phyloP scores from a whole-genome alignment of 2,888 invertebrate genomes.

The Leucoptera coffeella region DNA sequence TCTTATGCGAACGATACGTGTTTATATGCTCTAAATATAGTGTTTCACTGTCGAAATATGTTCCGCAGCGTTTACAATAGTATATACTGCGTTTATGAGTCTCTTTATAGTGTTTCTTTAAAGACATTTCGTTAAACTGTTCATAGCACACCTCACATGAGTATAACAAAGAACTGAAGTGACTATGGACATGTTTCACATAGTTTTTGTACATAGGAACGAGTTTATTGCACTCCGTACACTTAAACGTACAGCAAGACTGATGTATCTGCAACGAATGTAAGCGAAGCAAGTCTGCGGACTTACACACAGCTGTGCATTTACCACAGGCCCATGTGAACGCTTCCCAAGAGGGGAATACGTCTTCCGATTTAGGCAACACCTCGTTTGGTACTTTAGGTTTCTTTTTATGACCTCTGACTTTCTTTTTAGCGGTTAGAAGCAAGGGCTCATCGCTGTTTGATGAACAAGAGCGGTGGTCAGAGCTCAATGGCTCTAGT shows the following conservation, averaged over 20 bases:
- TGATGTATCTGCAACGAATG: slow-evolving; percentile 33
- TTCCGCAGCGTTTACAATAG: slow-evolving; percentile 26
- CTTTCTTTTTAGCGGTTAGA: slow-evolving; percentile 13
- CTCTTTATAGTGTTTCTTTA: slow-evolving; percentile 16
- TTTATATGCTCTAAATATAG: slow-evolving; percentile 24
- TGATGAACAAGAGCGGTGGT: slow-evolving; percentile 10
- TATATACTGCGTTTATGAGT: slow-evolving; percentile 14
- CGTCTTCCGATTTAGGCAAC: too few relatives aligned
- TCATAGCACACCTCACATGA: slow-evolving; percentile 36
- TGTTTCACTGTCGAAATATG: slow-evolving; percentile 19
- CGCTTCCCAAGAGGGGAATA: slow-evolving; percentile 36
- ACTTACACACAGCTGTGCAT: slow-evolving; percentile 35
- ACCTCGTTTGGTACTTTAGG: too few relatives aligned
- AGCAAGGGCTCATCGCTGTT: slow-evolving; percentile 29
- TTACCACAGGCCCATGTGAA: slow-evolving; percentile 29
- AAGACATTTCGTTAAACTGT: slow-evolving; percentile 15
- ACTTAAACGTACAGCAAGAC: slow-evolving; percentile 29
- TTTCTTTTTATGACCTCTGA: too few relatives aligned
- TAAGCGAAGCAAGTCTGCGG: slow-evolving; percentile 22
- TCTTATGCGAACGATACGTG: slow-evolving; percentile 12
- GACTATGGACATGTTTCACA: slow-evolving; percentile 24
- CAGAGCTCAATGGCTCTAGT: slow-evolving; percentile 7
- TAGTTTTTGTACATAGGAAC: slow-evolving; percentile 20
- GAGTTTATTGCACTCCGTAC: slow-evolving; percentile 27
- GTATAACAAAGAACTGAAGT: slow-evolving; percentile 22